phyloP scores from a whole-genome alignment of 2,113 vertebrate species.

The Sylvietta virens region DNA sequence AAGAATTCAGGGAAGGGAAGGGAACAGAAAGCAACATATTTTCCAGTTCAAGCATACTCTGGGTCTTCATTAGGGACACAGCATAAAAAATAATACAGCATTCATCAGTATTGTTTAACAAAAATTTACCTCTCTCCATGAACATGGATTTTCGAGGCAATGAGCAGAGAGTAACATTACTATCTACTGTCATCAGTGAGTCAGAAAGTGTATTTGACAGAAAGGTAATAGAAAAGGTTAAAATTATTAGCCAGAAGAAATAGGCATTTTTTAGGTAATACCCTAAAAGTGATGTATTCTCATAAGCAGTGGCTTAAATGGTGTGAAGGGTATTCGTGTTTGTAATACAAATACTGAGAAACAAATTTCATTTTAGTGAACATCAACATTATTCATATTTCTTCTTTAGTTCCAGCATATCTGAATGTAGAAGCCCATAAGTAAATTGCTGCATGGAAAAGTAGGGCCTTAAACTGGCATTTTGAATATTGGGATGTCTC shows the following conservation, averaged over 20 bases:
- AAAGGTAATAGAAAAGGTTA: neutral
- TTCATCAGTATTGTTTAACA: neutral
- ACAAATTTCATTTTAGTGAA: neutral
- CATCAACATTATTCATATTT: neutral
- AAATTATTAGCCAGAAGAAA: neutral
- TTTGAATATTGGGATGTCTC: neutral
- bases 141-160: neutral
- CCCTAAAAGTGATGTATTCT: neutral
- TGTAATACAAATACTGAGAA: neutral
- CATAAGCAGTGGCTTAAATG: neutral
- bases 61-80: neutral
- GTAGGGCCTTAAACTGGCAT: neutral
- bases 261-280: neutral
- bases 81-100: neutral
- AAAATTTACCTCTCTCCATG: neutral
- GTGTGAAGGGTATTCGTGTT: neutral
- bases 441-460: neutral
- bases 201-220: neutral
- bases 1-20: neutral
- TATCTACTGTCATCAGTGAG: neutral
- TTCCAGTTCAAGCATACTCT: neutral
- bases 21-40: neutral
- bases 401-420: neutral
- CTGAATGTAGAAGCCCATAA: neutral
- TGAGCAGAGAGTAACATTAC: neutral